Percentiles rank a stretch among this genome's conserved stretches.
phyloP scores from a whole-genome alignment of 2,888 invertebrate genomes.

The Limnephilus lunatus region DNA sequence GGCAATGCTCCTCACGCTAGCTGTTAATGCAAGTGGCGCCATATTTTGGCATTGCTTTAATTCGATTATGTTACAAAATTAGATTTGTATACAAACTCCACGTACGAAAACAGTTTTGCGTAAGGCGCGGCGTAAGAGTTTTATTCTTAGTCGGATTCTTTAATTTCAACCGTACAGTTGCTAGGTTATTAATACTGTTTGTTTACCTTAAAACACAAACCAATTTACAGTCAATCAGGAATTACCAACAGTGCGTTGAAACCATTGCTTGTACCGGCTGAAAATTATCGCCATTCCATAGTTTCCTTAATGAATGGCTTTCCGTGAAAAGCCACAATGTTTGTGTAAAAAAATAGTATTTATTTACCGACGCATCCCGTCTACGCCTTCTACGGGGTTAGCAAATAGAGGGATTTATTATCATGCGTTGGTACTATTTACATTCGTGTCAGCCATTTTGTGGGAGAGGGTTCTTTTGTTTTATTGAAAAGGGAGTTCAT shows the following conservation, averaged over 20 bases:
- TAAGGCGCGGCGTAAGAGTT: too few species aligned
- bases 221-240: neutral
- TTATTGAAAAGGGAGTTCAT: neutral
- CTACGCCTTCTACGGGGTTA: neutral
- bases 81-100: too few species aligned
- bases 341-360: conserved; percentile 5
- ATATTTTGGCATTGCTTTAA: too few species aligned
- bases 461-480: conserved; percentile 1
- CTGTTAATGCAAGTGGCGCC: too few species aligned
- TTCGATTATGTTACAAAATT: too few species aligned
- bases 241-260: neutral
- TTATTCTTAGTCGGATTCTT: too few species aligned
- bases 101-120: too few species aligned
- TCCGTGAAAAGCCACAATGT: conserved; percentile 23
- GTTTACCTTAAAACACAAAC: too few species aligned
- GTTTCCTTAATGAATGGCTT: neutral
- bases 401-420: neutral
- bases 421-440: neutral
- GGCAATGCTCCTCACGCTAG: too few species aligned
- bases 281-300: neutral
- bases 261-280: neutral
- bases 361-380: neutral
- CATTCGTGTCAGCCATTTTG: neutral
- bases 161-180: too few species aligned
- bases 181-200: too few species aligned